Conservation (phyloP, 2,888 invertebrate species). For the Athalia rosae region DNA sequence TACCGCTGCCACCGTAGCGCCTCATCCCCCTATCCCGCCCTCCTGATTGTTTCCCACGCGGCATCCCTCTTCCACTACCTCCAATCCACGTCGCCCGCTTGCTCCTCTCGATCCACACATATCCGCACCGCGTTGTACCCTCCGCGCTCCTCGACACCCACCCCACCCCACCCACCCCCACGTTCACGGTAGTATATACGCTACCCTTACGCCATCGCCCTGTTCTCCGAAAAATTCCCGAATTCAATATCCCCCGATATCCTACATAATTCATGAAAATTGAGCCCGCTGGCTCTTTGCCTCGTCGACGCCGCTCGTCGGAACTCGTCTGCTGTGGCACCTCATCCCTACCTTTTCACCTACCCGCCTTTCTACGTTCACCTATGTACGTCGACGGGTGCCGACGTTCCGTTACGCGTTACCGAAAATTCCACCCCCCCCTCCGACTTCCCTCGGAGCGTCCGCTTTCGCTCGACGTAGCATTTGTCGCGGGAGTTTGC, state of each 20-base stretch:
- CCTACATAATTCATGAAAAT: slow-evolving; percentile 73
- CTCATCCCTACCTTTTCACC: background rate
- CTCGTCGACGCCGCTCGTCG: slow-evolving; percentile 41
- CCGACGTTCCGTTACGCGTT: slow-evolving; percentile 29
- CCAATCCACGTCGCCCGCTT: slow-evolving; percentile 52
- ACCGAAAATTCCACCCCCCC: background rate
- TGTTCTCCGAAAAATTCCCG: slow-evolving; percentile 63
- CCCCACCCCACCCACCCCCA: slow-evolving; percentile 51
- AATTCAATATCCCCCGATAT: slow-evolving; percentile 71
- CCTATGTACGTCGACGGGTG: background rate
- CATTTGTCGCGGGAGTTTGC: too few species aligned
- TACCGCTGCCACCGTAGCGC: slow-evolving; percentile 48
- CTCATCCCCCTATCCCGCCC: slow-evolving; percentile 54
- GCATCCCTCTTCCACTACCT: slow-evolving; percentile 52
- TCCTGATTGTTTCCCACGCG: slow-evolving; percentile 70
- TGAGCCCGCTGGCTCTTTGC: slow-evolving; percentile 67
- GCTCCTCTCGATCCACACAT: slow-evolving; percentile 52
- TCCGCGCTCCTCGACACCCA: slow-evolving; percentile 39
- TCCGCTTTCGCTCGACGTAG: too few species aligned
- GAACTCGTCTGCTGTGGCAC: slow-evolving; percentile 27
- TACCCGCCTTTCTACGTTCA: slow-evolving; percentile 18
- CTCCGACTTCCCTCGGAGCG: too few species aligned
- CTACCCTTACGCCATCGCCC: slow-evolving; percentile 59
- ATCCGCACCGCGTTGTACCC: slow-evolving; percentile 44
- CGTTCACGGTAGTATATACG: slow-evolving; percentile 48